Percentiles rank a stretch among this genome's conserved stretches.
Evolutionary conservation across 2,797 vertebrate genomes (phyloP).

Genomic region (Girardinus metallicus): DNA sequence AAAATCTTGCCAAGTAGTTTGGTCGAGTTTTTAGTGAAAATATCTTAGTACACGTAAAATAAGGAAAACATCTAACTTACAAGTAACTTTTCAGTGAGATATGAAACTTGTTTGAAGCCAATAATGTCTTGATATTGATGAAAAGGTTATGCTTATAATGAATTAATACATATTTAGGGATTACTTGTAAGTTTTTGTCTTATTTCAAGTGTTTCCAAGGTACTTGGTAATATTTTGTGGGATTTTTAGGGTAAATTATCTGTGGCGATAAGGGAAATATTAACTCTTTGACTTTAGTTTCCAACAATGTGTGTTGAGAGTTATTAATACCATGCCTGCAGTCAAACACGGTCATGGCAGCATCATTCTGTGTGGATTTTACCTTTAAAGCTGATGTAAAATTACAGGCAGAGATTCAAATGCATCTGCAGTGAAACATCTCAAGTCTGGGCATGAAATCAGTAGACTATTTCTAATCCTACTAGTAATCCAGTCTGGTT

Average conservation of each 20-base stretch:
- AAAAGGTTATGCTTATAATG: too few species aligned
- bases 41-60: too few species aligned
- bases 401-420: neutral
- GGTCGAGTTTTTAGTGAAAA: too few species aligned
- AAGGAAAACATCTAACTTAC: too few species aligned
- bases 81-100: too few species aligned
- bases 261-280: neutral
- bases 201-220: too few species aligned
- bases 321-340: neutral
- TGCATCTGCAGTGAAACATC: neutral
- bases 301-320: neutral
- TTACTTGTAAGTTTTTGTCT: too few species aligned
- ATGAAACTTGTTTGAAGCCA: too few species aligned
- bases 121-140: too few species aligned
- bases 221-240: too few species aligned
- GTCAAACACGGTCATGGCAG: neutral
- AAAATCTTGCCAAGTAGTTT: too few species aligned
- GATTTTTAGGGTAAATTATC: neutral
- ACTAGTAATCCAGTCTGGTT: neutral
- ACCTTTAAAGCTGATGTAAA: neutral
- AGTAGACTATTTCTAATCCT: neutral
- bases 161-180: too few species aligned
- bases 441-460: neutral
- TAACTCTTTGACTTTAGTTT: neutral
- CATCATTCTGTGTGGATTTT: constrained; percentile 2